phyloP scores from a whole-genome alignment of 2,888 invertebrate species.

The Notodonta dromedarius region DNA sequence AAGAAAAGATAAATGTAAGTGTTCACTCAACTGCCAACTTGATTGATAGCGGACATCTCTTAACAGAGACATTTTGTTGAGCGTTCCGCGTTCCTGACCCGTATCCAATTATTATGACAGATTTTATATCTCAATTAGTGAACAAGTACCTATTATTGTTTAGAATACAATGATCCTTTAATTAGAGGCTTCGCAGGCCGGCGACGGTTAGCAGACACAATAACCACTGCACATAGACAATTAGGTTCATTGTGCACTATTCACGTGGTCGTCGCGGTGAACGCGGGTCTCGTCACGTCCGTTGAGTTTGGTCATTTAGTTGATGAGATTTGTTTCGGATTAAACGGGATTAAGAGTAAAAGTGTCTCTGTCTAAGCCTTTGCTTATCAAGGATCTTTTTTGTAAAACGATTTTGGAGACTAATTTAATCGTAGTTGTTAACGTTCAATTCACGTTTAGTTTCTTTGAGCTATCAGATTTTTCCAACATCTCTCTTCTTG shows the following conservation, averaged over 20 bases:
- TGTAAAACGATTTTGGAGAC: conserved; percentile 1
- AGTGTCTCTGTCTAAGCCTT: not conserved
- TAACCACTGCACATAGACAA: conserved; percentile 1
- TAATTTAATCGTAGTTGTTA: not conserved
- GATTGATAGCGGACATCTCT: conserved; percentile 66
- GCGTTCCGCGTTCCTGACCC: conserved; percentile 47
- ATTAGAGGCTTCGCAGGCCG: conserved; percentile 13
- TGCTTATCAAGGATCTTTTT: not conserved
- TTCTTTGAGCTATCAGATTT: not conserved
- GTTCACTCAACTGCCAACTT: conserved; percentile 70
- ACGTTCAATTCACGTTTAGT: not conserved
- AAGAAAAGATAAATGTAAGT: conserved; percentile 72
- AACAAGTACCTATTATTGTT: conserved; percentile 20
- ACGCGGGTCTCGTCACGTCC: not conserved
- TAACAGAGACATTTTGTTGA: conserved; percentile 52
- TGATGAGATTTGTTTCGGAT: conserved; percentile 6
- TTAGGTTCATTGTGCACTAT: conserved; percentile 4
- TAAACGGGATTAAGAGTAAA: not conserved
- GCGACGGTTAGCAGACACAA: conserved; percentile 1
- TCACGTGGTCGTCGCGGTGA: not conserved
- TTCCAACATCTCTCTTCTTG: not conserved
- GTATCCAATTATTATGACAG: conserved; percentile 61
- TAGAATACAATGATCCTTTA: conserved; percentile 25
- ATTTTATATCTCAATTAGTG: conserved; percentile 42
- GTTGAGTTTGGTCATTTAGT: not conserved